Conservation (phyloP, 2,113 vertebrate species). For the Hemicordylus capensis region DNA sequence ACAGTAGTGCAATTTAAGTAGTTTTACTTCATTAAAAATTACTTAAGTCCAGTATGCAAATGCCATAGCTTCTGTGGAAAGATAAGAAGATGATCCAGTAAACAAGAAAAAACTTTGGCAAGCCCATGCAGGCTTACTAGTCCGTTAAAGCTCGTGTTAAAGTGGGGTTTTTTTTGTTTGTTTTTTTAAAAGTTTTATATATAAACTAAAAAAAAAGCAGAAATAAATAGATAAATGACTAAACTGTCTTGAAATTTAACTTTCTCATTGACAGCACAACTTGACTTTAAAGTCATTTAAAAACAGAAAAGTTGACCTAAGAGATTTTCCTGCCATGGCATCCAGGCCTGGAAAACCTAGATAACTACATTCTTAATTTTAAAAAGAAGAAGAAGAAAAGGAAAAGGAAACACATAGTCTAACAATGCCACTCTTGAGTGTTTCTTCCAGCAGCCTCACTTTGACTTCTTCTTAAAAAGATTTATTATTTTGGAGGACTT, state of each 20-base stretch:
- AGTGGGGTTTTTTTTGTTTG: conserved; percentile 69
- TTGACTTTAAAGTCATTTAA: conserved; percentile 78
- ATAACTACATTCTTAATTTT: conserved; percentile 85
- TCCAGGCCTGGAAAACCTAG: conserved; percentile 76
- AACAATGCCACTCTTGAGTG: conserved; percentile 47
- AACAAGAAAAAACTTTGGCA: conserved; percentile 82
- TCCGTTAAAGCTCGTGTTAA: conserved; percentile 80
- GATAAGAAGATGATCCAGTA: conserved; percentile 85
- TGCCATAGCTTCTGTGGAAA: conserved; percentile 80
- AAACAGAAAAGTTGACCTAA: conserved; percentile 79
- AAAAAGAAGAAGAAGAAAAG: conserved; percentile 49
- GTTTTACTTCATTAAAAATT: conserved; percentile 79
- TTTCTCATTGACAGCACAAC: conserved; percentile 75
- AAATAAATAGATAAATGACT: conserved; percentile 84
- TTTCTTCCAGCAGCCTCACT: conserved; percentile 71
- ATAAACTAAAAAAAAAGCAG: conserved; percentile 70
- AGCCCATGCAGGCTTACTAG: conserved; percentile 79
- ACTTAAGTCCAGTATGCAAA: conserved; percentile 81
- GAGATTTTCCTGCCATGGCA: conserved; percentile 80
- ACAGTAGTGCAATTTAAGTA: conserved; percentile 93
- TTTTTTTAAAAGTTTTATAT: conserved; percentile 71
- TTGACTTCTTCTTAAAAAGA: conserved; percentile 94
- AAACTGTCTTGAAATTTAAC: conserved; percentile 78
- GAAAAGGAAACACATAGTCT: conserved; percentile 40
- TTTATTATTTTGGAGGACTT: conserved; percentile 96